A percentile compares a stretch with the other conserved stretches of the same genome.
Conservation (phyloP, 2,797 vertebrate species). For the Neolamprologus multifasciatus region DNA sequence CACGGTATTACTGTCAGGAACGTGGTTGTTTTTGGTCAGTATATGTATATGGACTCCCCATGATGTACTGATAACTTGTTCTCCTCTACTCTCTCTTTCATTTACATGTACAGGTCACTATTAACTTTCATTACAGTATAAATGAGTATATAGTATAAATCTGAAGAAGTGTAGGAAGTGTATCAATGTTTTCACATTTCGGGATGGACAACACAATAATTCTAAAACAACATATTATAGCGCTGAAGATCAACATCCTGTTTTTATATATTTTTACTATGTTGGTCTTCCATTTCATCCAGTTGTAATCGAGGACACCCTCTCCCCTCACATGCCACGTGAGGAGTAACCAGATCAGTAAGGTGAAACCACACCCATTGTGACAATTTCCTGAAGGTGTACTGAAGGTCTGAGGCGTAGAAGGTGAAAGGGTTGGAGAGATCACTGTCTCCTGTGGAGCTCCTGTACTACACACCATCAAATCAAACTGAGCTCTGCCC, state of each 20-base stretch:
- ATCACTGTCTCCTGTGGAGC: neutral
- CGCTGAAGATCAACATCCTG: neutral
- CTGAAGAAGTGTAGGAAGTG: neutral
- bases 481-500: neutral
- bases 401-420: accelerated
- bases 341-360: neutral
- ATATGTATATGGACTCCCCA: neutral
- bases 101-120: neutral
- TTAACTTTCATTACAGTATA: neutral
- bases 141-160: neutral
- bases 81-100: neutral
- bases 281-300: neutral
- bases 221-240: neutral
- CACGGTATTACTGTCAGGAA: neutral
- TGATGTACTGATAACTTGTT: neutral
- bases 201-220: accelerated
- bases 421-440: neutral
- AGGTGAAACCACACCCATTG: neutral
- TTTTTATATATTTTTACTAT: neutral
- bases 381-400: neutral
- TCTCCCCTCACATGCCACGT: neutral
- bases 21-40: neutral
- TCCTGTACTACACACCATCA: neutral
- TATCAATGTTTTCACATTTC: neutral
- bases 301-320: neutral